Conservation (phyloP, 2,888 invertebrate genomes). For the Agriopis marginaria region DNA sequence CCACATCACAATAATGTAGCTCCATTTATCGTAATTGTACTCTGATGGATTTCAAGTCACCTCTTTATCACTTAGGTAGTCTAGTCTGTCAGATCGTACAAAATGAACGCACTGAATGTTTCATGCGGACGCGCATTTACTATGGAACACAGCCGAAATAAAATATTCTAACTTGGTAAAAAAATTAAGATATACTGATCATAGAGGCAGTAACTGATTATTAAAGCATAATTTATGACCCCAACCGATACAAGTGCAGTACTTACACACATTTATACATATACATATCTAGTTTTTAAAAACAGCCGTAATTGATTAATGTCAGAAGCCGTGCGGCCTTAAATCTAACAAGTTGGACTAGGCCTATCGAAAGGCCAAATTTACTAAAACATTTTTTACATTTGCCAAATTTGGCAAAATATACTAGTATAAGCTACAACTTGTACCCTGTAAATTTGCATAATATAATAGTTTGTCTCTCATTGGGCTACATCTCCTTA, state of each 20-base stretch:
- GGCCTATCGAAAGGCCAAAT: background rate
- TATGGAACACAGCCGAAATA: conserved; percentile 5
- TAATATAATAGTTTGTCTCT: background rate
- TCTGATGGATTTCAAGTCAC: background rate
- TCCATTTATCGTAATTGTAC: too few species aligned
- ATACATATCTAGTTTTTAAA: background rate
- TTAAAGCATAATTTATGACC: background rate
- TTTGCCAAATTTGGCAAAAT: background rate
- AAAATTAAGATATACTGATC: background rate
- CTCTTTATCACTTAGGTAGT: background rate
- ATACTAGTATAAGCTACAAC: too few species aligned
- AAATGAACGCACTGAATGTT: background rate
- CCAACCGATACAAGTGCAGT: background rate
- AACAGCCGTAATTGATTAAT: background rate
- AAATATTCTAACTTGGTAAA: background rate
- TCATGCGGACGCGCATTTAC: background rate
- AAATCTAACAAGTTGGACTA: background rate
- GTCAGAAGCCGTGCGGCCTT: background rate
- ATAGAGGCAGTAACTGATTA: background rate
- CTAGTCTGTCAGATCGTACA: too few species aligned
- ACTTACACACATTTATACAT: background rate
- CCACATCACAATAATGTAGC: background rate
- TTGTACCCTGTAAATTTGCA: background rate
- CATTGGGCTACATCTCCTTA: background rate
- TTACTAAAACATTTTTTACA: too few species aligned